These are phyloP conservation scores for Philopotamus ludificatus DNA, from an alignment of 1,140 invertebrate genomes.

Conservation along the genomic window DNA sequence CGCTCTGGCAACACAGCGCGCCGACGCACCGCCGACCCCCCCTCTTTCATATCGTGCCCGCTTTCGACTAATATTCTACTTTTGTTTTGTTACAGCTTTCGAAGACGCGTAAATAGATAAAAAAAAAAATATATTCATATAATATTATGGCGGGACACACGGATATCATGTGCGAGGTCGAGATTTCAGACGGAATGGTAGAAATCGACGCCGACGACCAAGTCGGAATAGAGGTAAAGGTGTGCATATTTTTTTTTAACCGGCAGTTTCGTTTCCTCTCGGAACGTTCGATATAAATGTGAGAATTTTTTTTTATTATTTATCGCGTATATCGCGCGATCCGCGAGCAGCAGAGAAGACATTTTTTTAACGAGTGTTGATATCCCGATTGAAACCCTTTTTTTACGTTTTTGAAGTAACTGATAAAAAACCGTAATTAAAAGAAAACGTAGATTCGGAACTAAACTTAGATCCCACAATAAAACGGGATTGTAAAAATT, in stretches of 20 bases:
- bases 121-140: not conserved
- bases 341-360: no score
- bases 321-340: not conserved
- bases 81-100: slow-evolving; percentile 12
- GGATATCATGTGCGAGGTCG: slow-evolving; percentile 63
- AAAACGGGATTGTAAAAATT: no score
- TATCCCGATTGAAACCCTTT: no score
- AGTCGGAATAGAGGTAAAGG: slow-evolving; percentile 40
- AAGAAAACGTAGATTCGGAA: no score
- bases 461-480: no score
- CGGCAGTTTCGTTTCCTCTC: no score
- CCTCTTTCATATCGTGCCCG: not conserved
- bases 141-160: slow-evolving; percentile 52
- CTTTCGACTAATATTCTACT: not conserved
- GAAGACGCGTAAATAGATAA: not conserved
- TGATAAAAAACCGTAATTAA: no score
- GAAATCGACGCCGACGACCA: slow-evolving; percentile 58
- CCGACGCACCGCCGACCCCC: not conserved
- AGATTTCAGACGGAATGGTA: slow-evolving; percentile 55
- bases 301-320: not conserved
- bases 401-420: no score
- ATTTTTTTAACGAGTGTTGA: no score
- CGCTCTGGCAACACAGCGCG: not conserved
- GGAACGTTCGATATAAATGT: no score
- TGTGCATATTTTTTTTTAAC: not conserved